These are phyloP conservation scores for Hiodon tergisus DNA, from an alignment of 2,113 vertebrate genomes.

Conservation along the genomic window DNA sequence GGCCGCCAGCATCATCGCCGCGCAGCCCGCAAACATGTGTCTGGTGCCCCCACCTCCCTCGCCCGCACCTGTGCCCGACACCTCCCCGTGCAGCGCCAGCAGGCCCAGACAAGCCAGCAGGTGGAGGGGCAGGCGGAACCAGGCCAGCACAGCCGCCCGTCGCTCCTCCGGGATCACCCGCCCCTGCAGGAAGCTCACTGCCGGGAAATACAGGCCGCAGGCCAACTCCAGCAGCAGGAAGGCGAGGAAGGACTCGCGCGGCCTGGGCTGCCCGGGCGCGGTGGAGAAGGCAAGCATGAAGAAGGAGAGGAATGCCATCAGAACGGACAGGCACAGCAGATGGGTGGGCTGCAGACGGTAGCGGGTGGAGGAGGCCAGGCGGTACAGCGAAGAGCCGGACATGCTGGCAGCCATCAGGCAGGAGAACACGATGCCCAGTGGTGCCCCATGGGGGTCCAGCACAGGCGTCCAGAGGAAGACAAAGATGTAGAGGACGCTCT, in stretches of 20 bases:
- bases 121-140: constrained; percentile 84
- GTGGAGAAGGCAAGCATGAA: constrained; percentile 91
- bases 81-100: constrained; percentile 78
- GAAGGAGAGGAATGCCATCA: constrained; percentile 84
- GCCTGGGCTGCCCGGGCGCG: constrained; percentile 73
- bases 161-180: constrained; percentile 82
- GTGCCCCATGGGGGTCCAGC: constrained; percentile 78
- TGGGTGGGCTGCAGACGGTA: constrained; percentile 82
- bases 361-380: constrained; percentile 72
- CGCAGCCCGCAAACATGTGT: constrained; percentile 83
- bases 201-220: constrained; percentile 86
- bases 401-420: constrained; percentile 86
- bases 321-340: constrained; percentile 76
- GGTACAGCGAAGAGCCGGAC: constrained; percentile 77
- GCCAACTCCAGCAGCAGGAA: constrained; percentile 85
- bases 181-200: constrained; percentile 81
- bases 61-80: constrained; percentile 71
- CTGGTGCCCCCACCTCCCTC: constrained; percentile 76
- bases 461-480: constrained; percentile 93
- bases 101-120: constrained; percentile 81
- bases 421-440: constrained; percentile 83
- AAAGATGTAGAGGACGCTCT: constrained; percentile 89
- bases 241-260: constrained; percentile 80
- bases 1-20: constrained; percentile 75
- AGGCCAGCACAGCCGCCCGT: constrained; percentile 72